These are phyloP conservation scores for Cosmia pyralina DNA, from an alignment of 2,888 invertebrate species.

Conservation along the genomic window DNA sequence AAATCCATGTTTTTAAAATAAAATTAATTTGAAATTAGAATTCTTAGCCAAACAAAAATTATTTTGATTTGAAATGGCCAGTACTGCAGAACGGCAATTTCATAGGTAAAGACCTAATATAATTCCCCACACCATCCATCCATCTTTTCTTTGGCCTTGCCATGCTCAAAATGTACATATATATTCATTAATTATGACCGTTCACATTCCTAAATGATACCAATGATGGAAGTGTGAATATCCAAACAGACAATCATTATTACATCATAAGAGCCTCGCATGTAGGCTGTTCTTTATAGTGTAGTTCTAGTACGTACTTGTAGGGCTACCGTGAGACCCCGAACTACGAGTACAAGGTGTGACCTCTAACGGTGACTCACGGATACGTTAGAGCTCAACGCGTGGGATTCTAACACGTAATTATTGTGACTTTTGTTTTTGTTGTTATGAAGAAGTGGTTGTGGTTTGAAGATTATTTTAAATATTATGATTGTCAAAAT, in stretches of 20 bases:
- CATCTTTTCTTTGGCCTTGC: too few relatives aligned
- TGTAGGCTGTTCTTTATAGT: constrained; percentile 1
- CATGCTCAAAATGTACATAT: too few relatives aligned
- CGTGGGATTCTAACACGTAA: constrained; percentile 42
- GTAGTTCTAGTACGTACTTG: background rate
- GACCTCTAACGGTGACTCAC: constrained; percentile 55
- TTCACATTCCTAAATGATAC: background rate
- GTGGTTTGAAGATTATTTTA: background rate
- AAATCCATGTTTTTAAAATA: too few relatives aligned
- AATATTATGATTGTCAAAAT: background rate
- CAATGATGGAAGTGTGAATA: constrained; percentile 11
- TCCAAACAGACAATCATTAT: background rate
- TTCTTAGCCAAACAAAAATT: too few relatives aligned
- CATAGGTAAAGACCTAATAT: too few relatives aligned
- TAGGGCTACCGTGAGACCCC: constrained; percentile 40
- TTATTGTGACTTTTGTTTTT: constrained; percentile 22
- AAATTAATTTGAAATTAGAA: too few relatives aligned
- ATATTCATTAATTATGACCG: too few relatives aligned
- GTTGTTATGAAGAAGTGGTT: constrained; percentile 1
- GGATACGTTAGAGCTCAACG: constrained; percentile 28
- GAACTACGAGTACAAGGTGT: constrained; percentile 3
- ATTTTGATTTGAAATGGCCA: too few relatives aligned
- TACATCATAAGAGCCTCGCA: background rate
- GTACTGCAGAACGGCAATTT: too few relatives aligned
- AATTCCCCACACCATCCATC: too few relatives aligned